Evolutionary conservation across 2,113 vertebrate species (phyloP), one percentile per base, ranked within the genome.

Genomic region (Synchiropus splendidus): DNA sequence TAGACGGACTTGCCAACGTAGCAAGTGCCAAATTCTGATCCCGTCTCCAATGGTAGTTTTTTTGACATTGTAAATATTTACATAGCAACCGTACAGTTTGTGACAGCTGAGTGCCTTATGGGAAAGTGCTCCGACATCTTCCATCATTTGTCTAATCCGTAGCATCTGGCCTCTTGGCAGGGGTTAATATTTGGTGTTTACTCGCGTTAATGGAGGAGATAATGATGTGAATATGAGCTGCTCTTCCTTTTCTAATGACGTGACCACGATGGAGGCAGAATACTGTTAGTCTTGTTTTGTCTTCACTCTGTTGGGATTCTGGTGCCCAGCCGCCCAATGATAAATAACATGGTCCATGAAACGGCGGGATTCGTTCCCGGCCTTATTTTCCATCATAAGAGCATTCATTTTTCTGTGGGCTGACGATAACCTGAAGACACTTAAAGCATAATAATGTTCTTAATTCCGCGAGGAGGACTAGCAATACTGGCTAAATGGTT

Each of bases 111-210:
- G 21, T 27, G 21, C 4, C 8, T 27, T 27, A 27, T 27, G n/a
- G n/a, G n/a, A n/a, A n/a, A n/a, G n/a, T n/a, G 21, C 21, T 27
- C 21, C 21, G 8, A 5, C 8, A 8, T 27, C 21, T 27, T 27
- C 21, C 21, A 8, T 4, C 4, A 8, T 27, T 27, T 27, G 21
- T 27, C 4, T 27, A 27, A 27, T 27, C 21, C 31, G 38, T 49
- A 53, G 58, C 47, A 36, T 36, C 44, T 51, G 48, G 39, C 52
- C 52, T 54, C 48, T 64, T 30, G 64, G 53, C 40, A 43, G 27
- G 36, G 61, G 48, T 59, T 74, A 73, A 77, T 65, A 42, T 63
- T 52, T 47, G 36, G 64, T 70, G 54, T 78, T 78, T 78, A 70
- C 51, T 27, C 36, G 14, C 54, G 53, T 18, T 70, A 61, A 68